Evolutionary conservation across 2,113 vertebrate species (phyloP).

Genomic region (Embiotoca jacksoni): DNA sequence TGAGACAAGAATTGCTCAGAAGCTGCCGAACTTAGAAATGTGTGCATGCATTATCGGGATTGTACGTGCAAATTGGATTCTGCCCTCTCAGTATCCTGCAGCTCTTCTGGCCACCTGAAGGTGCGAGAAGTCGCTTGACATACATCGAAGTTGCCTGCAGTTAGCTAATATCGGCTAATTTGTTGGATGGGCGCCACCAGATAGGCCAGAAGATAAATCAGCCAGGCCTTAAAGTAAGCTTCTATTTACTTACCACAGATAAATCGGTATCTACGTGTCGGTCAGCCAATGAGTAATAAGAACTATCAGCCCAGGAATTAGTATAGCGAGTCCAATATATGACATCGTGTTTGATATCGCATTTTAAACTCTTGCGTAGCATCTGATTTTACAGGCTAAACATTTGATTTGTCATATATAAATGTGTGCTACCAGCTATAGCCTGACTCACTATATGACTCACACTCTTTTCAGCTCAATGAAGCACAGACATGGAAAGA

Average conservation of each 20-base stretch:
- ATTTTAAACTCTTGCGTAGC: neutral
- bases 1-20: neutral
- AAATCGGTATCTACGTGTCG: neutral
- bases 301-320: neutral
- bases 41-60: no score
- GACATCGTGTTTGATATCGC: no score
- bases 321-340: neutral
- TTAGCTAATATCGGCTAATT: neutral
- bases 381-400: neutral
- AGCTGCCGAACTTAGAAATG: neutral
- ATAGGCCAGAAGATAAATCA: neutral
- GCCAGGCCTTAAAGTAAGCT: neutral
- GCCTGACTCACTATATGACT: conserved; percentile 26
- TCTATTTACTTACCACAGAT: neutral
- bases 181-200: no score
- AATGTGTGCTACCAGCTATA: conserved; percentile 7
- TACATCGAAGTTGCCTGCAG: neutral
- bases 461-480: conserved; percentile 8
- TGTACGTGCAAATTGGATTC: neutral
- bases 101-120: neutral
- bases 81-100: neutral
- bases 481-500: conserved; percentile 18
- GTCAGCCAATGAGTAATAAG: neutral
- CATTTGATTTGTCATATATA: neutral
- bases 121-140: neutral